Evolutionary conservation across 2,113 vertebrate species (phyloP), one percentile per base, ranked within the genome.

Genomic region (Tenrec ecaudatus): DNA sequence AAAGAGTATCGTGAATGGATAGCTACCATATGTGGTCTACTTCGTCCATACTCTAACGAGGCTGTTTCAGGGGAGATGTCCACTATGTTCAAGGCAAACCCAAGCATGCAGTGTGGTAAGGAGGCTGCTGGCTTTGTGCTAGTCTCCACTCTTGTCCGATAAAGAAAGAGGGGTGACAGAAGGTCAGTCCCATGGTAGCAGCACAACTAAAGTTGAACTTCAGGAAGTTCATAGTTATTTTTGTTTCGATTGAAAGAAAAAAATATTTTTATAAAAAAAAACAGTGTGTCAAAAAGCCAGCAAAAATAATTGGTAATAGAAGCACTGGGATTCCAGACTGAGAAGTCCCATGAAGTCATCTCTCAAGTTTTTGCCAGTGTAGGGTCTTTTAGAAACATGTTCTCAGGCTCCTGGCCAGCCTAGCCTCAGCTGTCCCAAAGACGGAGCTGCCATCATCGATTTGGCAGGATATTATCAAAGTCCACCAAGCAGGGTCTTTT

Each of bases 301-400:
- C 95, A 92, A 96, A 93, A 95, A 94, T 95, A 97, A 96, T 94
- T 92, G 93, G 93, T 88, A 95, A 90, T 80, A 95, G 90, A 91
- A 95, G 89, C 94, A 96, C 95, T 92, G 94, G 94, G 86, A 97
- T 97, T 95, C 95, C 93, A 95, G 87, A 69, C 89, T 81, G 92
- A 92, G 76, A 94, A 96, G 93, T 95, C 92, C 96, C 96, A 97
- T 97, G 96, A 97, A 80, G 96, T 97, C 95, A 96, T 96, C 93
- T 36, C 71, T 82, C 8, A 68, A 66, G 53, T 73, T 90, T 88
- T 81, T 96, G 96, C 96, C 96, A 97, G 90, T 58, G 64, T 9
- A 92, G 92, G 94, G 96, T 95, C 96, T 93, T 95, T 97, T 90
- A 86, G 88, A 96, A 94, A 90, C 96, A 95, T 95, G 96, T 97